phyloP scores from a whole-genome alignment of 1,140 invertebrate genomes.

The Gryon sp. region DNA sequence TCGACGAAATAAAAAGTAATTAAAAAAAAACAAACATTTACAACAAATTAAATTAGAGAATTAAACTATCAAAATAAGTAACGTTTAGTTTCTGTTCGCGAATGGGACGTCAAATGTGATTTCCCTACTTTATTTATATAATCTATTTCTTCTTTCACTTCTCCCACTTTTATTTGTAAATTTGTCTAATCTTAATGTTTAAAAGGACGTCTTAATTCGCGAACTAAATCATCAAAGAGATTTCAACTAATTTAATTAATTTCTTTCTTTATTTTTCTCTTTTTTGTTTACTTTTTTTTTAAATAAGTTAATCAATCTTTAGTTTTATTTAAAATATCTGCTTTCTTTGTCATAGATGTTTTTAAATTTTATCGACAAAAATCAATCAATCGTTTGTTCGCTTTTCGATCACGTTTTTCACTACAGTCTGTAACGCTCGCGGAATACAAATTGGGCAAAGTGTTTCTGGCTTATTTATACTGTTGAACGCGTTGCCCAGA shows the following conservation, averaged over 20 bases:
- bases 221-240: neutral
- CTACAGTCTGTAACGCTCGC: slow-evolving; percentile 67
- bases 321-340: neutral
- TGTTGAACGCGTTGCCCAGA: slow-evolving; percentile 69
- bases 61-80: slow-evolving; percentile 1
- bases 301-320: neutral
- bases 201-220: slow-evolving; percentile 15
- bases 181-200: slow-evolving; percentile 18
- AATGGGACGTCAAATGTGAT: slow-evolving; percentile 2
- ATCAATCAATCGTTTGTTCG: slow-evolving; percentile 48
- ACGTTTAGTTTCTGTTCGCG: neutral
- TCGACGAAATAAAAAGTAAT: slow-evolving; percentile 8
- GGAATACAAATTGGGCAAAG: slow-evolving; percentile 75
- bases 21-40: too few species aligned
- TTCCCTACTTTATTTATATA: slow-evolving; percentile 13
- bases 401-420: slow-evolving; percentile 67
- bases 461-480: slow-evolving; percentile 70
- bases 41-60: slow-evolving; percentile 11
- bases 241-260: too few species aligned
- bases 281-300: neutral
- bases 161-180: slow-evolving; percentile 14
- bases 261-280: neutral
- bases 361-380: neutral
- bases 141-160: slow-evolving; percentile 23
- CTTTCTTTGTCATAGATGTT: slow-evolving; percentile 4